Conservation (phyloP, 2,797 vertebrate genomes). For the Coccyzus lansbergi region DNA sequence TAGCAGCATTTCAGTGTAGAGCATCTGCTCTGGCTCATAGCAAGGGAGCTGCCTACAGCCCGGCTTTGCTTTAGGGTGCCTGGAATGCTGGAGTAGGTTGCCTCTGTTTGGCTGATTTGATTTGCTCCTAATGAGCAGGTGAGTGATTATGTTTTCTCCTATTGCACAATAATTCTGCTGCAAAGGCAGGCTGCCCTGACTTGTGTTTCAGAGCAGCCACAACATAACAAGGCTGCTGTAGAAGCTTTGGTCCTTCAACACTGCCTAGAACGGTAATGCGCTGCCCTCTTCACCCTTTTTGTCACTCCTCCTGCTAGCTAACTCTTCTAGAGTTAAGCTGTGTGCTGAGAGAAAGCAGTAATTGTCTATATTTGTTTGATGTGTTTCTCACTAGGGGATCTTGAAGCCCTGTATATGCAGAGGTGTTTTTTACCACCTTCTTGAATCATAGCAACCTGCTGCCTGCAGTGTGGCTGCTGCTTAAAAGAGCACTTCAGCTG, state of each 20-base stretch:
- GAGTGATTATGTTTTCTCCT: not conserved
- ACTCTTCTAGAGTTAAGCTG: not conserved
- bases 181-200: not conserved
- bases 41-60: not conserved
- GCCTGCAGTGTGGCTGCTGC: not conserved
- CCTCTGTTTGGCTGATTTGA: not conserved
- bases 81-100: not conserved
- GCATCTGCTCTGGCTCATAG: slow-evolving; percentile 7
- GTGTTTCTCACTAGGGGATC: not conserved
- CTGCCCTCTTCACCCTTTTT: not conserved
- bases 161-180: slow-evolving; percentile 14
- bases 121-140: slow-evolving; percentile 18
- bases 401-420: not conserved
- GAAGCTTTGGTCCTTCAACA: not conserved
- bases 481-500: not conserved
- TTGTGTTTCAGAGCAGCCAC: not conserved
- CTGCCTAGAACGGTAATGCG: not conserved
- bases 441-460: not conserved
- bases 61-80: not conserved
- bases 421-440: not conserved
- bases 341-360: not conserved
- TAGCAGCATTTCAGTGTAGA: not conserved
- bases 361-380: not conserved
- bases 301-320: not conserved
- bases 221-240: slow-evolving; percentile 22